Percentiles rank a stretch among this genome's conserved stretches.
These are phyloP conservation scores for Brachionus asplanchnoidis DNA, from an alignment of 1,140 invertebrate species.

Conservation along the genomic window DNA sequence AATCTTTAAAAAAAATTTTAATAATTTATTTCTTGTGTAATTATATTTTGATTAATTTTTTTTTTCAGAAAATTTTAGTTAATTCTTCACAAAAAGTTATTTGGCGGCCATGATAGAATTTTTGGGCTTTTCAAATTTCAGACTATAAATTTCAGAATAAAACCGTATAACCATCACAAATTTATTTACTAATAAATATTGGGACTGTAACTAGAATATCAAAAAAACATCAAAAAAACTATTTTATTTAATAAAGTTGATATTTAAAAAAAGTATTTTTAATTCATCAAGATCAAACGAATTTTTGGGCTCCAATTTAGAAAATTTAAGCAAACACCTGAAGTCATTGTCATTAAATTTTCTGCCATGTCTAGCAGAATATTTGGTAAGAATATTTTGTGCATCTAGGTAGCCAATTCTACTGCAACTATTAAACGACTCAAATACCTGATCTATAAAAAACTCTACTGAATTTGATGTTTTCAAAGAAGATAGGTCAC, in stretches of 20 bases:
- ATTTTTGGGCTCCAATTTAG: background rate
- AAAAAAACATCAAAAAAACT: too few relatives aligned
- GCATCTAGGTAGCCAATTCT: background rate
- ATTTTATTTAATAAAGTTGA: background rate
- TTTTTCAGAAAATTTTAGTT: too few relatives aligned
- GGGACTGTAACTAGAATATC: too few relatives aligned
- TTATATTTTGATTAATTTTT: too few relatives aligned
- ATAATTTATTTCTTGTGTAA: too few relatives aligned
- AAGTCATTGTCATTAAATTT: background rate
- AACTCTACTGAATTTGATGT: background rate
- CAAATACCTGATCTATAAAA: background rate
- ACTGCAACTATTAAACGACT: background rate
- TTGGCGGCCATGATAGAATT: too few relatives aligned
- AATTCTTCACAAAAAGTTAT: too few relatives aligned
- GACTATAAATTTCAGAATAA: too few relatives aligned
- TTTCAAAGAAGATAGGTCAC: slow-evolving; percentile 11
- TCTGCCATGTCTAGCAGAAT: background rate
- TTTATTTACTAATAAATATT: too few relatives aligned
- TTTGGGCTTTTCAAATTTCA: too few relatives aligned
- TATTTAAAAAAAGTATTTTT: background rate
- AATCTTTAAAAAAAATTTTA: too few relatives aligned
- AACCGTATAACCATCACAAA: too few relatives aligned
- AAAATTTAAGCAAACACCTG: background rate
- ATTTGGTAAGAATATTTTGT: background rate
- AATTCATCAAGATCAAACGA: background rate